phyloP scores from a whole-genome alignment of 2,797 vertebrate genomes.

The Taeniopygia guttata region DNA sequence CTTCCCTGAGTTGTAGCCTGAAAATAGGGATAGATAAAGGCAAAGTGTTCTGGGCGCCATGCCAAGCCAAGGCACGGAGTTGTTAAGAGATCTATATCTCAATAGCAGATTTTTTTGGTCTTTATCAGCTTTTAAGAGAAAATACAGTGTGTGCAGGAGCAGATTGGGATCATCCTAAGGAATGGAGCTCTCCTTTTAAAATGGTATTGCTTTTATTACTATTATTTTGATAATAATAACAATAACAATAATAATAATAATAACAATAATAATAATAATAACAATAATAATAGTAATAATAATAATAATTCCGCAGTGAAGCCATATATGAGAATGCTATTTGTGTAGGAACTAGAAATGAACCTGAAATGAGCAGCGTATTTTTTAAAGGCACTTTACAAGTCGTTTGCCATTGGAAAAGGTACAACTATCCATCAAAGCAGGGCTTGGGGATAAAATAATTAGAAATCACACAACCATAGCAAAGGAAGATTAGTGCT shows the following conservation, averaged over 20 bases:
- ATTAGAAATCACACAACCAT: constrained; percentile 78
- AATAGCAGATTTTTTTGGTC: constrained; percentile 70
- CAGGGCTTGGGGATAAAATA: constrained; percentile 76
- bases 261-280: constrained; percentile 57
- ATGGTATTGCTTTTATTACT: neutral
- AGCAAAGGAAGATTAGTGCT: constrained; percentile 70
- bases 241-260: constrained; percentile 27
- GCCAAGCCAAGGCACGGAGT: constrained; percentile 72
- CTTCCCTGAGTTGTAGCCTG: constrained; percentile 69
- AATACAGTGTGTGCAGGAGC: constrained; percentile 44
- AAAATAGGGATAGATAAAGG: constrained; percentile 75
- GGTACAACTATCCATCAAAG: constrained; percentile 72
- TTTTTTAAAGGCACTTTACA: constrained; percentile 69
- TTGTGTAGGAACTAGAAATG: constrained; percentile 63
- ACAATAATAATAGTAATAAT: constrained; percentile 45
- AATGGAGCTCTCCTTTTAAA: constrained; percentile 54
- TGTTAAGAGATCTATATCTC: constrained; percentile 73
- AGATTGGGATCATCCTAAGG: constrained; percentile 58
- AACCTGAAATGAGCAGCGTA: constrained; percentile 62
- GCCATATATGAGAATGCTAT: constrained; percentile 36
- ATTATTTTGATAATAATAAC: neutral
- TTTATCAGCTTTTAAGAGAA: constrained; percentile 71
- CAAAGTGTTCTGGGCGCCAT: constrained; percentile 70
- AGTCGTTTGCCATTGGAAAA: constrained; percentile 64
- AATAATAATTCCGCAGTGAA: constrained; percentile 31